These are phyloP conservation scores for Perca flavescens DNA, from an alignment of 2,113 vertebrate species.

Conservation along the genomic window DNA sequence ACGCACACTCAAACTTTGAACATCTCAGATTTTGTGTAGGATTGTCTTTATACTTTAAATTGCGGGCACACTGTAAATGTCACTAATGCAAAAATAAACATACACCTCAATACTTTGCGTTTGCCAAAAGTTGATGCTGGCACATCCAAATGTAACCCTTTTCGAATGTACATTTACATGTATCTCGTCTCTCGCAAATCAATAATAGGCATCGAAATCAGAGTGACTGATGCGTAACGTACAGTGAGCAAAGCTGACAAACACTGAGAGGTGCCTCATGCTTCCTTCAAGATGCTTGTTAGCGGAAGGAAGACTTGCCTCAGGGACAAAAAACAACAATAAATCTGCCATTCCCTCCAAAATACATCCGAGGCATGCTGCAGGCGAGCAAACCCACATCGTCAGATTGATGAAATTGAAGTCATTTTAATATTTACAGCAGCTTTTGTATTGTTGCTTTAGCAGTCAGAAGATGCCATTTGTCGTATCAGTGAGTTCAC, in stretches of 20 bases:
- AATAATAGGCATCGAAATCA: slow-evolving; percentile 37
- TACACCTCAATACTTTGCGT: not conserved
- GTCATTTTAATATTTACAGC: slow-evolving; percentile 35
- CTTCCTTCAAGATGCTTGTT: slow-evolving; percentile 63
- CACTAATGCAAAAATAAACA: slow-evolving; percentile 11
- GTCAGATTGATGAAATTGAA: slow-evolving; percentile 54
- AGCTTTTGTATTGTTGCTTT: slow-evolving; percentile 16
- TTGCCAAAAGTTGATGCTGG: not conserved
- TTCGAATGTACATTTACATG: slow-evolving; percentile 1
- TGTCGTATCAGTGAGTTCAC: slow-evolving; percentile 13
- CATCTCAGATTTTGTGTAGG: slow-evolving; percentile 14
- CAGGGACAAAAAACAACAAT: slow-evolving; percentile 60
- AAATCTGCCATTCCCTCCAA: slow-evolving; percentile 44
- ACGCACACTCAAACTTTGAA: slow-evolving; percentile 5
- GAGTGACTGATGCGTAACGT: slow-evolving; percentile 52
- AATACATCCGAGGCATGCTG: slow-evolving; percentile 59
- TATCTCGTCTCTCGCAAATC: slow-evolving; percentile 23
- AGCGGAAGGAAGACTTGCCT: slow-evolving; percentile 69
- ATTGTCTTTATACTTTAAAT: slow-evolving; percentile 28
- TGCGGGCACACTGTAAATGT: slow-evolving; percentile 20
- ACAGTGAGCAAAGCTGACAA: slow-evolving; percentile 61
- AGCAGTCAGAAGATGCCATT: slow-evolving; percentile 13
- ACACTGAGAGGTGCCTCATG: slow-evolving; percentile 50
- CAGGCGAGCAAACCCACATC: slow-evolving; percentile 51
- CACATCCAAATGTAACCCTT: slow-evolving; percentile 19